Evolutionary conservation across 2,797 vertebrate genomes (phyloP).

Genomic region (Huso huso): DNA sequence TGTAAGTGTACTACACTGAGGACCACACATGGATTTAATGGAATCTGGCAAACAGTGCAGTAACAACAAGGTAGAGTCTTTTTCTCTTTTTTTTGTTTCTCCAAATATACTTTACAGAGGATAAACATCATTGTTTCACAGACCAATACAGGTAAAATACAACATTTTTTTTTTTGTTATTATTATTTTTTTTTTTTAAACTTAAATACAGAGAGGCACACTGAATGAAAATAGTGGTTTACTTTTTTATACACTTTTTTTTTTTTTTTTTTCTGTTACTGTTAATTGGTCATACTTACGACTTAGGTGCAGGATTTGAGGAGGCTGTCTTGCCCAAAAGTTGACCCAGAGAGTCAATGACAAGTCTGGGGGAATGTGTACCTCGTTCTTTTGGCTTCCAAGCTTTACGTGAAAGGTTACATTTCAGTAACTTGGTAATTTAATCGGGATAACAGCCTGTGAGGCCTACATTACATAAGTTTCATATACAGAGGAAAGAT

Average conservation of each 20-base stretch:
- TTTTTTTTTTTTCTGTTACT: no score
- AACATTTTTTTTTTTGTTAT: constrained; percentile 37
- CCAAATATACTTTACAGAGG: constrained; percentile 66
- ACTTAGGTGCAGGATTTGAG: no score
- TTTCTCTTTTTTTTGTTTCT: constrained; percentile 37
- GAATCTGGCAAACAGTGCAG: neutral
- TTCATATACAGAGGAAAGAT: no score
- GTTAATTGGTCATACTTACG: no score
- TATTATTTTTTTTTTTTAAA: constrained; percentile 31
- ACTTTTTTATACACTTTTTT: no score
- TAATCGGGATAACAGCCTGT: neutral
- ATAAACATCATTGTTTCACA: constrained; percentile 71
- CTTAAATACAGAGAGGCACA: constrained; percentile 52
- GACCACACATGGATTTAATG: neutral
- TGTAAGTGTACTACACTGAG: neutral
- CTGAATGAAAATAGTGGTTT: constrained; percentile 54
- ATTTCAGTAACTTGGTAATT: neutral
- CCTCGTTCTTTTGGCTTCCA: no score
- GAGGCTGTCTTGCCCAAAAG: no score
- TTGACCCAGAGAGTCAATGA: neutral
- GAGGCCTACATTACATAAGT: no score
- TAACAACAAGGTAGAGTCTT: constrained; percentile 36
- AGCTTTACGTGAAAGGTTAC: neutral
- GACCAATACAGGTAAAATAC: constrained; percentile 69
- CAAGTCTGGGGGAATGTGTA: neutral